Evolutionary conservation across 2,888 invertebrate species (phyloP), one percentile per base, ranked within the genome.

Genomic region (Hypena proboscidalis): DNA sequence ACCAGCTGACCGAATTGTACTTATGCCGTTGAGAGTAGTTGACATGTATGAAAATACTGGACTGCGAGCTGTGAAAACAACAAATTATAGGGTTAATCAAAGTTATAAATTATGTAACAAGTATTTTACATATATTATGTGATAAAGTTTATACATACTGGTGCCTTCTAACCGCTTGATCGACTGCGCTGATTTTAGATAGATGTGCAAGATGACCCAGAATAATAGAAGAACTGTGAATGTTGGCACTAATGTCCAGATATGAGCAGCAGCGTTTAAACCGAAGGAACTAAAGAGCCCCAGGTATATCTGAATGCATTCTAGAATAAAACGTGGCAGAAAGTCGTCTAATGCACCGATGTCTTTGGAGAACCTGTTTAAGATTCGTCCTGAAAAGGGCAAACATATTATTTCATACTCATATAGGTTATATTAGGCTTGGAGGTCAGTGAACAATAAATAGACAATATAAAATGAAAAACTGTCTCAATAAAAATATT

Each of bases 21-120:
- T 94, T 15, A 98, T 92, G 1, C 98, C 98, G 48, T 95, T 93
- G 4, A 98, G 87, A 0, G 97, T 95, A 0, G 97, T 95, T n/a
- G 95, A 95, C 58, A 98, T 93, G 76, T 98, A 97, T 0, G 97
- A 96, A 79, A 97, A 98, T 0, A 98, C 96, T 0, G 98, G 98
- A 83, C 97, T 97, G 50, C 96, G 93, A 42, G 95, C 96, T 97
- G 81, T 7, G n/a, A n/a, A n/a, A n/a, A n/a, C 80, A 85, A 6
- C 4, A 35, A 22, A 33, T 1, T 15, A 22, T 22, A 15, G 4
- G 2, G 13, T 10, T 19, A 33, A 6, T 33, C 26, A 13, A 5
- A n/a, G n/a, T n/a, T n/a, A n/a, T n/a, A 17, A 3, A 5, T 4
- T 17, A 17, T 17, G 3, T 5, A 17, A 17, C 17, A 4, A 17